phyloP scores from a whole-genome alignment of 1,140 invertebrate species.

The Acromyrmex echinatior region DNA sequence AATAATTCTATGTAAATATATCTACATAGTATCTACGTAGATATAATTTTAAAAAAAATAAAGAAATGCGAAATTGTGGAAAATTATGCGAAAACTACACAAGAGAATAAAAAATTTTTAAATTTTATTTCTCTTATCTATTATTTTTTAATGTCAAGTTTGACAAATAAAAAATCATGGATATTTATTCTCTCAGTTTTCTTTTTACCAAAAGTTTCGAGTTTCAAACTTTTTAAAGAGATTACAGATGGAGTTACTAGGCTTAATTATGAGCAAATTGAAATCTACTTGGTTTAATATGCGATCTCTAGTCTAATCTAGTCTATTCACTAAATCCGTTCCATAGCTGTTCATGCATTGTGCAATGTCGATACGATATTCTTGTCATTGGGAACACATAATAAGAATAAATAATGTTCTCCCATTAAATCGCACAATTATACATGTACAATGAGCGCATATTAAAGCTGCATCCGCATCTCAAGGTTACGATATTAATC shows the following conservation, averaged over 20 bases:
- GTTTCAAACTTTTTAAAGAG: background rate
- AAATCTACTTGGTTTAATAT: background rate
- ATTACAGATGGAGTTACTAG: slow-evolving; percentile 32
- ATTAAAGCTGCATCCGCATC: slow-evolving; percentile 7
- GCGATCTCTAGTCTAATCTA: background rate
- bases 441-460: background rate
- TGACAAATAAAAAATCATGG: background rate
- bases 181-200: background rate
- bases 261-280: background rate
- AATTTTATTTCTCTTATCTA: background rate
- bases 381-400: background rate
- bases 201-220: background rate
- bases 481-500: slow-evolving; percentile 28
- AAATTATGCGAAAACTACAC: background rate
- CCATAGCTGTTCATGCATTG: background rate
- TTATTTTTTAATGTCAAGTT: slow-evolving; percentile 11
- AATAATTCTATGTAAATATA: background rate
- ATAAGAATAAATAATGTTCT: slow-evolving; percentile 44
- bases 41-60: background rate
- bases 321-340: background rate
- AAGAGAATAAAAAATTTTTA: slow-evolving; percentile 10
- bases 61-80: background rate
- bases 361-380: background rate
- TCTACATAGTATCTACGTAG: no score
- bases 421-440: slow-evolving; percentile 21